Conservation (phyloP, 2,113 vertebrate species). For the Galemys pyrenaicus region DNA sequence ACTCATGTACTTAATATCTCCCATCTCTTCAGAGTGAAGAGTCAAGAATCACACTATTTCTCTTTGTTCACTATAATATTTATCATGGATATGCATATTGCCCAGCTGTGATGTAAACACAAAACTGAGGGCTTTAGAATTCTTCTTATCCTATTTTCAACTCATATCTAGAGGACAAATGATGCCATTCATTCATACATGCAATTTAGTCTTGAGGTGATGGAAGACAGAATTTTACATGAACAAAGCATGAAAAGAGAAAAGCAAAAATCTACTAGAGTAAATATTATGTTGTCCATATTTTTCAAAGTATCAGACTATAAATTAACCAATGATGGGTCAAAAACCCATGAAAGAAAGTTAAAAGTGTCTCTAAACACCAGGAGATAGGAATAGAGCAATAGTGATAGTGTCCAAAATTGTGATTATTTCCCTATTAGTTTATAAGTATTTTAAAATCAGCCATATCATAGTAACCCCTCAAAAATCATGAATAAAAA, state of each 20-base stretch:
- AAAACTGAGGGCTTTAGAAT: neutral
- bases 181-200: neutral
- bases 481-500: neutral
- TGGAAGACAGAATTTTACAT: neutral
- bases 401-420: neutral
- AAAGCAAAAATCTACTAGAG: neutral
- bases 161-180: neutral
- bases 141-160: neutral
- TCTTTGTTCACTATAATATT: neutral
- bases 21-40: neutral
- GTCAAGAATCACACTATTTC: slow-evolving; percentile 11
- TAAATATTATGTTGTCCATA: neutral
- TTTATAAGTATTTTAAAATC: slow-evolving; percentile 39
- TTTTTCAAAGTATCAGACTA: neutral
- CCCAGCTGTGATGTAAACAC: neutral
- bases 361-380: slow-evolving; percentile 29
- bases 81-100: neutral
- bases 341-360: neutral
- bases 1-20: slow-evolving; percentile 33
- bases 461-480: neutral
- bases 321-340: neutral
- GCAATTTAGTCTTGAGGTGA: neutral
- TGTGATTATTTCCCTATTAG: neutral
- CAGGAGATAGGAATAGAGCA: neutral
- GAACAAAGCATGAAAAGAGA: neutral